Percentiles rank a stretch among this genome's conserved stretches.
Conservation (phyloP, 2,797 vertebrate genomes). For the Sarcophilus harrisii region DNA sequence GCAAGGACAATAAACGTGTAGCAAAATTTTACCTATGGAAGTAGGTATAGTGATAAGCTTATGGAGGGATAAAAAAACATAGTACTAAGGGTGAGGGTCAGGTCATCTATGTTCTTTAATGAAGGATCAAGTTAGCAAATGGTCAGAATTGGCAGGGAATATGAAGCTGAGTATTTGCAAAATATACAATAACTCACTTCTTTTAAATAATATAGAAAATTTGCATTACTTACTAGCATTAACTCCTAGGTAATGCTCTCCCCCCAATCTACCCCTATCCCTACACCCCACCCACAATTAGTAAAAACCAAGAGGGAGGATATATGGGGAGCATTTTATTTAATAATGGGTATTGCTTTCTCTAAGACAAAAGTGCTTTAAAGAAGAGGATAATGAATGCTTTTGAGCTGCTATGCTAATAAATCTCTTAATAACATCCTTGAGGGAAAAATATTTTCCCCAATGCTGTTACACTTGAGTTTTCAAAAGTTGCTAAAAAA, state of each 20-base stretch:
- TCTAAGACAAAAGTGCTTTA: neutral
- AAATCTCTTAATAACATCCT: conserved; percentile 43
- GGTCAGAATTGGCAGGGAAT: neutral
- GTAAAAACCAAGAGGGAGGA: neutral
- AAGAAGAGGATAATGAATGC: neutral
- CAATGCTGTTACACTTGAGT: neutral
- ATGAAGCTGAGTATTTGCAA: neutral
- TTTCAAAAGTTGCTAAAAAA: neutral
- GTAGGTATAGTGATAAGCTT: neutral
- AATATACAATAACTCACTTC: neutral
- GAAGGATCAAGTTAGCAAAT: neutral
- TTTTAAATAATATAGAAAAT: neutral
- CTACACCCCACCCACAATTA: neutral
- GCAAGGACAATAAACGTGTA: neutral
- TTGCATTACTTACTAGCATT: neutral
- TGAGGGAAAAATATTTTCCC: neutral
- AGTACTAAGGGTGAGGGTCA: neutral
- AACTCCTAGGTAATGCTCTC: neutral
- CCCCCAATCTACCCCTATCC: too few relatives aligned
- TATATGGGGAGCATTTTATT: neutral
- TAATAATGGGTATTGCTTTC: neutral
- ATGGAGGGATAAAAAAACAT: neutral
- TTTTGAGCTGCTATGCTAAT: conserved; percentile 3
- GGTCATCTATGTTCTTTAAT: neutral
- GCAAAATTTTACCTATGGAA: conserved; percentile 12